Percentiles rank a stretch among this genome's conserved stretches.
Conservation (phyloP, 2,888 invertebrate species). For the Patella ulyssiponensis region DNA sequence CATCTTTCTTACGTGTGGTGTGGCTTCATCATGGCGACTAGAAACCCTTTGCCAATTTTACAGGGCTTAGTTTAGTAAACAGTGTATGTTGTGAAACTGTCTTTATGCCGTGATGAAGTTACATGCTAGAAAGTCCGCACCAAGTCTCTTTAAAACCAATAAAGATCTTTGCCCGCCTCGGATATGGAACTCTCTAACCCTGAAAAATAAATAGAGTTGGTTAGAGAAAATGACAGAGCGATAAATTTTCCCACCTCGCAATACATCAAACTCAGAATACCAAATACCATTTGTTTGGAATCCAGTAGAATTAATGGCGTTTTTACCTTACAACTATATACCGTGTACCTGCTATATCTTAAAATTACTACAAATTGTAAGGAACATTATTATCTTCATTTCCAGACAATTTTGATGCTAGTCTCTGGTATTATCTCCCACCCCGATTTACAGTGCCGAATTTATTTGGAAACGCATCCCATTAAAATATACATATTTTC, state of each 20-base stretch:
- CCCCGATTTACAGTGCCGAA: too few species aligned
- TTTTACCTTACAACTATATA: too few species aligned
- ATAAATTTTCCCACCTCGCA: conserved; percentile 8
- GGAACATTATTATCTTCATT: too few species aligned
- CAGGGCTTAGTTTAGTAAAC: conserved; percentile 21
- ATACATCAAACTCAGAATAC: too few species aligned
- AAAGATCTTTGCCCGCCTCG: conserved; percentile 34
- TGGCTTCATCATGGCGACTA: neutral
- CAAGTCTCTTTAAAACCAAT: conserved; percentile 33
- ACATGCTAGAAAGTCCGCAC: conserved; percentile 16
- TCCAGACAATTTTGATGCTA: too few species aligned
- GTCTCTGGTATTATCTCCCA: too few species aligned
- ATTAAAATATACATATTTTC: too few species aligned
- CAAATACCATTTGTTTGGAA: too few species aligned
- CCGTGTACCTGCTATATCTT: too few species aligned
- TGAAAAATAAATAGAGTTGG: conserved; percentile 25
- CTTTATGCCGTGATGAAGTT: conserved; percentile 1
- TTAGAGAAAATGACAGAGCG: conserved; percentile 13
- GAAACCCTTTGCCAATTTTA: conserved; percentile 21
- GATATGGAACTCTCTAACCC: conserved; percentile 26
- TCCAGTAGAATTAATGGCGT: too few species aligned
- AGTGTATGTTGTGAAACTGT: conserved; percentile 14
- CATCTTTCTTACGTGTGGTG: conserved; percentile 15
- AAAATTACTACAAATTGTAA: too few species aligned
- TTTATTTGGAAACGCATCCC: too few species aligned